Evolutionary conservation across 2,797 vertebrate genomes (phyloP).

Genomic region (Sebastes diploproa): DNA sequence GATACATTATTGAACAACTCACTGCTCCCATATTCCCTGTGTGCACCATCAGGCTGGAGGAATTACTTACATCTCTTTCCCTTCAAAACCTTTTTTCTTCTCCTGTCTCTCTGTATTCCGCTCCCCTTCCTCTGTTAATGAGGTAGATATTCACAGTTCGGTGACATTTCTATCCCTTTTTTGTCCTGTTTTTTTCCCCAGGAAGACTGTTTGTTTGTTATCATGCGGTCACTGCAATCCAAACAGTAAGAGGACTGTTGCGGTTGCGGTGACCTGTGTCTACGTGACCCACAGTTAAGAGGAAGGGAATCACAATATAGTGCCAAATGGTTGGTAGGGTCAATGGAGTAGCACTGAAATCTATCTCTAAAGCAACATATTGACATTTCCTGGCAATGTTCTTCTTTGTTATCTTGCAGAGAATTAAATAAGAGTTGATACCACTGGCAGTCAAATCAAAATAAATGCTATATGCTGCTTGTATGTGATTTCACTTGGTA

Average conservation of each 20-base stretch:
- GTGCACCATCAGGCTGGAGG: constrained; percentile 26
- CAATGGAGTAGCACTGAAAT: neutral
- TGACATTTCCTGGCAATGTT: neutral
- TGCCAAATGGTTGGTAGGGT: neutral
- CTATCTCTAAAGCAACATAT: neutral
- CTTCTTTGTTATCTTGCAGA: neutral
- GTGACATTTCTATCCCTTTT: constrained; percentile 4
- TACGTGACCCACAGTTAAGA: constrained; percentile 34
- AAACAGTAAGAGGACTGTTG: constrained; percentile 49
- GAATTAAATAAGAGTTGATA: neutral
- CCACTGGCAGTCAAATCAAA: neutral
- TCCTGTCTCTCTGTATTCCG: neutral
- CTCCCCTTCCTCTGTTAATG: constrained; percentile 23
- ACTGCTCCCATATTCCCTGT: constrained; percentile 39
- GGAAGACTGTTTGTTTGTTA: constrained; percentile 33
- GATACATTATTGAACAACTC: constrained; percentile 66
- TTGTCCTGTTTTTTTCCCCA: neutral
- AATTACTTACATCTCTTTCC: constrained; percentile 71
- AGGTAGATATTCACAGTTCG: constrained; percentile 8
- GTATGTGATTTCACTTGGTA: neutral
- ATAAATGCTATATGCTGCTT: neutral
- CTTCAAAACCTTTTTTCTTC: constrained; percentile 29
- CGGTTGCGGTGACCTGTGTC: constrained; percentile 67
- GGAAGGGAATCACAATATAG: neutral
- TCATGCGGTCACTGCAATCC: constrained; percentile 11